Percentiles rank a stretch among this genome's conserved stretches.
phyloP scores from a whole-genome alignment of 2,797 vertebrate species.

The Semotilus atromaculatus region DNA sequence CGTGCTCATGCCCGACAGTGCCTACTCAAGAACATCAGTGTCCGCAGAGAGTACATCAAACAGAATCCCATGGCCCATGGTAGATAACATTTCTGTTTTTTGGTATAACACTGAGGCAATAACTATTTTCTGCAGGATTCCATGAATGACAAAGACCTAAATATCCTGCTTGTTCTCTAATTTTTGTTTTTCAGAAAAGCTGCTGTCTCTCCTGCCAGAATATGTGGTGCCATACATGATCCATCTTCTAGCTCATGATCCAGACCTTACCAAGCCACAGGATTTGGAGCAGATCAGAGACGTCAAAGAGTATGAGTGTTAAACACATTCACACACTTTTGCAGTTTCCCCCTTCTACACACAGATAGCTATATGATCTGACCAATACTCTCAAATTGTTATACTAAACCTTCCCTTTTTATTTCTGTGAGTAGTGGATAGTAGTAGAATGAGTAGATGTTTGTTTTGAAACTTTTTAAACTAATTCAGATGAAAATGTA shows the following conservation, averaged over 20 bases:
- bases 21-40: slow-evolving; percentile 98
- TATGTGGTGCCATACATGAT: slow-evolving; percentile 99
- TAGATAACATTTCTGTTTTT: slow-evolving; percentile 4
- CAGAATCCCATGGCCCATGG: slow-evolving; percentile 83
- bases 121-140: not conserved
- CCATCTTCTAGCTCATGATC: slow-evolving; percentile 96
- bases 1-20: slow-evolving; percentile 97
- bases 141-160: not conserved
- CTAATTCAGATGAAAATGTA: not conserved
- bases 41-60: slow-evolving; percentile 97
- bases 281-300: slow-evolving; percentile 97
- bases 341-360: not conserved
- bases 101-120: not conserved
- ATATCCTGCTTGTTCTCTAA: not conserved
- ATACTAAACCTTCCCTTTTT: not conserved
- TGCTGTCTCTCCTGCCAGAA: slow-evolving; percentile 93
- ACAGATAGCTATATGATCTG: not conserved
- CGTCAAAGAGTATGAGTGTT: slow-evolving; percentile 93
- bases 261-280: slow-evolving; percentile 98
- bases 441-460: not conserved
- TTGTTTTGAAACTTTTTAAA: not conserved
- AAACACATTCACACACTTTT: not conserved
- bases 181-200: slow-evolving; percentile 83
- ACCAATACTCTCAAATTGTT: not conserved
- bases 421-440: not conserved